phyloP scores from a whole-genome alignment of 2,888 invertebrate genomes.

The Entomobrya multifasciata region DNA sequence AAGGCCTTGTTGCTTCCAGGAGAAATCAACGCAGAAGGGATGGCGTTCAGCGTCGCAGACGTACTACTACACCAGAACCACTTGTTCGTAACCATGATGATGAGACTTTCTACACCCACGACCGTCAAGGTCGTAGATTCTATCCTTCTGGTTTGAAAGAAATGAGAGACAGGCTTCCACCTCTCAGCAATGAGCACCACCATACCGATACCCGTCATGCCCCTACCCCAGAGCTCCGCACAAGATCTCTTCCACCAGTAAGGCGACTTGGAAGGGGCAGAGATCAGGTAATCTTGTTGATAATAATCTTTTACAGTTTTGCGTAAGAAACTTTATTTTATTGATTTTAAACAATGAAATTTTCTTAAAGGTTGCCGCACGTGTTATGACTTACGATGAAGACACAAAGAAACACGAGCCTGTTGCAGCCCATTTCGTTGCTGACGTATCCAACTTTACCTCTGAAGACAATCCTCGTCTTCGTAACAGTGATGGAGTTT shows the following conservation, averaged over 20 bases:
- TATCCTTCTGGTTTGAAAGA: constrained; percentile 68
- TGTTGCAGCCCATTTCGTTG: constrained; percentile 80
- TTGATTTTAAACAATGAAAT: background rate
- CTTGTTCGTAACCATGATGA: constrained; percentile 63
- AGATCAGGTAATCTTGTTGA: constrained; percentile 47
- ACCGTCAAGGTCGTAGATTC: constrained; percentile 45
- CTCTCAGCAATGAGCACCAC: constrained; percentile 49
- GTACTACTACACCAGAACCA: background rate
- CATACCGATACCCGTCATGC: constrained; percentile 39
- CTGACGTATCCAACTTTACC: constrained; percentile 85
- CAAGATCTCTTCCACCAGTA: constrained; percentile 41
- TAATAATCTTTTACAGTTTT: too few species aligned
- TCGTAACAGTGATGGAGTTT: constrained; percentile 85
- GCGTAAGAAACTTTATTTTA: background rate
- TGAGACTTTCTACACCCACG: constrained; percentile 67
- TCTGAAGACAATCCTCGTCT: constrained; percentile 86
- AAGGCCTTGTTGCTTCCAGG: constrained; percentile 49
- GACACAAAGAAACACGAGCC: constrained; percentile 40
- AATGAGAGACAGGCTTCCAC: constrained; percentile 70
- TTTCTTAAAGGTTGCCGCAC: constrained; percentile 59
- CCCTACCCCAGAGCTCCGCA: constrained; percentile 45
- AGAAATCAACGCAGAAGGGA: constrained; percentile 4
- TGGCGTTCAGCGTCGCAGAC: constrained; percentile 32
- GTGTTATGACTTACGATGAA: constrained; percentile 60
- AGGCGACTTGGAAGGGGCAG: constrained; percentile 49